Evolutionary conservation across 2,113 vertebrate species (phyloP), one percentile per base, ranked within the genome.

Genomic region (Chloroceryle aenea): DNA sequence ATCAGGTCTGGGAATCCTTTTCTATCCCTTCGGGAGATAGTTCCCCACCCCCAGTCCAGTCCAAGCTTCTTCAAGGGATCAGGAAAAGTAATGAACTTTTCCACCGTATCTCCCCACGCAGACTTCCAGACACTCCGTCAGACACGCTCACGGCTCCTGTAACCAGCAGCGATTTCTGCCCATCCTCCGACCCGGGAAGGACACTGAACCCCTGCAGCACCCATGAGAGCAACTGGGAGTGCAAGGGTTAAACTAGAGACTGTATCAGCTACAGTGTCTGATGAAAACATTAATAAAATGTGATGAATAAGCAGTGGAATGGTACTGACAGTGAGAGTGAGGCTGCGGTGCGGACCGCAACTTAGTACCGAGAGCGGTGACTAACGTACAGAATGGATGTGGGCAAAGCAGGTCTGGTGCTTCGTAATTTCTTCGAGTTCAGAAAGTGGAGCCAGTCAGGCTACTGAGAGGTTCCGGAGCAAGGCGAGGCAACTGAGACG

Each of bases 21-120:
- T 47, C 38, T 36, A 25, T 14, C n/a, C 47, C 63, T 53, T 23
- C 62, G 64, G 78, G 63, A 53, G 58, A 53, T 6, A 43, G 30
- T 17, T n/a, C 42, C 88, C 82, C 30, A 55, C 53, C 36, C 76
- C 75, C 80, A 53, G 10, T 9, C 75, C 90, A 40, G 50, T 18
- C 64, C 89, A 61, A 75, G 88, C 87, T 90, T 92, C 85, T 90
- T 81, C 90, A 32, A 75, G 53, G 84, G 20, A 85, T 59, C n/a
- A 55, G 82, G 42, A 19, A 50, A 62, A 75, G 64, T 15, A 9
- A 52, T 42, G 84, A 97, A 98, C 96, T 98, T 96, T 93, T 63
- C 29, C 83, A 30, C 58, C 47, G 20, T 26, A 4, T 78, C 52
- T 43, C 38, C 58, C 42, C 66, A n/a, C 12, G 17, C 74, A 8